Evolutionary conservation across 2,797 vertebrate species (phyloP), one percentile per base, ranked within the genome.

Genomic region (Rhyacichthys aspro): DNA sequence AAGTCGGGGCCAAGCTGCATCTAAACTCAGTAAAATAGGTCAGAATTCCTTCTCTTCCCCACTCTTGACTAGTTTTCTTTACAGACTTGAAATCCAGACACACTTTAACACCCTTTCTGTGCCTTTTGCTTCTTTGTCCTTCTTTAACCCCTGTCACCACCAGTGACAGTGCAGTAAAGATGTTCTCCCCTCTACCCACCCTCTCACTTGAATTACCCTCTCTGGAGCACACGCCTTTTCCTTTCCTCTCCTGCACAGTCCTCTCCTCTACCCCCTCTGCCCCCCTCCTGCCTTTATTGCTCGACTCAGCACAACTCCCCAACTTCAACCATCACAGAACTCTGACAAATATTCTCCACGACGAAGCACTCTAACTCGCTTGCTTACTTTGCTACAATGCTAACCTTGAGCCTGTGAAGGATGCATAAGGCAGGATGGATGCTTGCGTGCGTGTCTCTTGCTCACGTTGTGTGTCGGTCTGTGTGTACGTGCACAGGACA

Each of bases 371-470:
- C 81, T 52, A 10, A 76, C 72, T 67, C 46, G 33, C 73, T 12
- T 76, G 81, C 86, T 85, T 82, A 83, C 86, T 86, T 84, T 74
- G 81, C 74, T 72, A 14, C 78, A 48, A 42, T 23, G 46, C 76
- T 85, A 85, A 90, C 91, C 90, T 90, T 90, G 88, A 81, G 85
- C 76, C 56, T 48, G 72, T 79, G 77, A 86, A 82, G 88, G 78
- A 84, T 86, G 66, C 72, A 70, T 36, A 47, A 70, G 80, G 73
- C 60, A 60, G 64, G 68, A 78, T 75, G 76, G 68, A 76, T 73
- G 68, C 2, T 18, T 45, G 68, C 56, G 66, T 45, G 68, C 56
- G 66, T 67, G 45, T 68, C 55, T 69, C 50, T 43, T 42, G 11
- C 42, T 48, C 28, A 36, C 10, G 34, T 42, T 54, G 37, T 47